phyloP scores from a whole-genome alignment of 2,888 invertebrate species.

The Campoplex nolae region DNA sequence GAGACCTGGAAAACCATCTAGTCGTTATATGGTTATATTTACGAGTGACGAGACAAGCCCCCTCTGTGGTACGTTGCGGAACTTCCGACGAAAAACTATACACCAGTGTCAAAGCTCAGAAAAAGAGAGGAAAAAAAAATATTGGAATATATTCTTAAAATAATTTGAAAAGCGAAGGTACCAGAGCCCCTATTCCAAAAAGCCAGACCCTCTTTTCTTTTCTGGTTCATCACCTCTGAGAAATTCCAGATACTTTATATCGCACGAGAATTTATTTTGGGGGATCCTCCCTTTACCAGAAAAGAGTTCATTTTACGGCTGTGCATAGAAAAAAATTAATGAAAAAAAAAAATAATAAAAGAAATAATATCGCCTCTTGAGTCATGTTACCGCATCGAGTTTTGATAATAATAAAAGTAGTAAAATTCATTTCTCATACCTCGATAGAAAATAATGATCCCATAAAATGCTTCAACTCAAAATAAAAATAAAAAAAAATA shows the following conservation, averaged over 20 bases:
- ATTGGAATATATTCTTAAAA: slow-evolving; percentile 69
- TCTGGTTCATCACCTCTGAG: slow-evolving; percentile 41
- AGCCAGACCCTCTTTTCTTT: slow-evolving; percentile 33
- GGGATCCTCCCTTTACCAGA: slow-evolving; percentile 38
- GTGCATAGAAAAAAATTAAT: slow-evolving; percentile 20
- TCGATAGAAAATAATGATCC: slow-evolving; percentile 18
- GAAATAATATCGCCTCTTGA: slow-evolving; percentile 11
- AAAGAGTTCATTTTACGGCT: slow-evolving; percentile 67
- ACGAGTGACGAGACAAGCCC: slow-evolving; percentile 27
- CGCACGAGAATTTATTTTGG: slow-evolving; percentile 31
- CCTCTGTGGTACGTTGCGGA: slow-evolving; percentile 53
- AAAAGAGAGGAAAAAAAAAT: slow-evolving; percentile 33
- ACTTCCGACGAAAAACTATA: slow-evolving; percentile 58
- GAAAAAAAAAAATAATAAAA: neutral
- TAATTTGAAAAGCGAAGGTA: slow-evolving; percentile 71
- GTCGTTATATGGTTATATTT: slow-evolving; percentile 29
- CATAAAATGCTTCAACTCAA: slow-evolving; percentile 10
- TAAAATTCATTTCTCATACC: slow-evolving; percentile 30
- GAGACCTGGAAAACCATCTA: slow-evolving; percentile 26
- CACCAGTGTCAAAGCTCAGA: neutral
- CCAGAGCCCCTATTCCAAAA: slow-evolving; percentile 42
- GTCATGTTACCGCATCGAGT: slow-evolving; percentile 7
- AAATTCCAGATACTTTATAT: slow-evolving; percentile 58
- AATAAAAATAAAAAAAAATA: too few relatives aligned
- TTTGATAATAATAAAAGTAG: slow-evolving; percentile 35